phyloP scores from a whole-genome alignment of 2,888 invertebrate genomes.

The Morpho deidamia region DNA sequence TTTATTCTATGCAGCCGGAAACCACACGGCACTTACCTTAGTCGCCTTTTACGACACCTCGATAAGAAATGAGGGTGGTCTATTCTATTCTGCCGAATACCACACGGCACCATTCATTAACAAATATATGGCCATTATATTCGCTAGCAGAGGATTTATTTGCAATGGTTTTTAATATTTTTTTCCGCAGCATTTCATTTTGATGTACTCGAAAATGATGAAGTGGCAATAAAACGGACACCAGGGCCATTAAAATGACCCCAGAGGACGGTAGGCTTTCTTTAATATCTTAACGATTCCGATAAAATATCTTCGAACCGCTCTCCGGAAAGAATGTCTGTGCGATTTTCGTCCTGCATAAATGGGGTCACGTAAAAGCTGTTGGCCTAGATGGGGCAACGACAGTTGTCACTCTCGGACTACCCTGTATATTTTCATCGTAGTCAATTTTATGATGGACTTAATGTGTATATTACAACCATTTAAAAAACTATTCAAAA shows the following conservation, averaged over 20 bases:
- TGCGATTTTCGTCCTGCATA: slow-evolving; percentile 14
- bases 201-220: slow-evolving; percentile 24
- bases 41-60: too few relatives aligned
- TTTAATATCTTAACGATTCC: slow-evolving; percentile 47
- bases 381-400: slow-evolving; percentile 11
- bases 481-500: too few relatives aligned
- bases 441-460: too few relatives aligned
- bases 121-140: too few relatives aligned
- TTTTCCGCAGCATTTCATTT: slow-evolving; percentile 10
- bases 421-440: neutral
- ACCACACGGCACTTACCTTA: too few relatives aligned
- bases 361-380: slow-evolving; percentile 12
- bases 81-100: too few relatives aligned
- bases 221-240: slow-evolving; percentile 42
- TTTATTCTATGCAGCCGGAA: too few relatives aligned
- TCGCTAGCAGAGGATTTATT: too few relatives aligned
- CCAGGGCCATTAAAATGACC: slow-evolving; percentile 27
- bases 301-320: slow-evolving; percentile 20
- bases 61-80: too few relatives aligned
- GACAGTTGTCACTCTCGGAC: slow-evolving; percentile 1
- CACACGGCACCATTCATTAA: too few relatives aligned
- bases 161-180: neutral
- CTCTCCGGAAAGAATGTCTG: slow-evolving; percentile 10
- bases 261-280: slow-evolving; percentile 41
- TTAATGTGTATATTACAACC: too few relatives aligned